Conservation (phyloP, 2,888 invertebrate genomes). For the Catocala sponsa region DNA sequence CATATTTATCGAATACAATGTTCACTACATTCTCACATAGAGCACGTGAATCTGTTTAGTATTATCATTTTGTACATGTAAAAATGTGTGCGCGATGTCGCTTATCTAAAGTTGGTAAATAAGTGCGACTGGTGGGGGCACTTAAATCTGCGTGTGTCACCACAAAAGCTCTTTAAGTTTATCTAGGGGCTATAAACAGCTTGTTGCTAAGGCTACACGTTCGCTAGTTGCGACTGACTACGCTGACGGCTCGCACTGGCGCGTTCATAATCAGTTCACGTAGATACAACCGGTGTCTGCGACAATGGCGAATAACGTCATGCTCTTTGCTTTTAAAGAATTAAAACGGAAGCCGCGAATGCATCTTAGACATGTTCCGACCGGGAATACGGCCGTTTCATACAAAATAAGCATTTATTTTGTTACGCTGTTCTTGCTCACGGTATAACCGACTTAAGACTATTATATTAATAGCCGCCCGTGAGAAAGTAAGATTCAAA, state of each 20-base stretch:
- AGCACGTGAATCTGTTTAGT: background rate
- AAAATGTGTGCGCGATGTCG: background rate
- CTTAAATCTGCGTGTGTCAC: too few relatives aligned
- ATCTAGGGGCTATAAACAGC: constrained; percentile 26
- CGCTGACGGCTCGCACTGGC: constrained; percentile 29
- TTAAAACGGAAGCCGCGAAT: constrained; percentile 72
- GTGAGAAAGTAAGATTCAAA: constrained; percentile 21
- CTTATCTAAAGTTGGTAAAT: too few relatives aligned
- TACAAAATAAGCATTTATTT: constrained; percentile 52
- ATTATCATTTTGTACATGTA: too few relatives aligned
- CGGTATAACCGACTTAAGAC: constrained; percentile 15
- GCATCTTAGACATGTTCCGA: constrained; percentile 62
- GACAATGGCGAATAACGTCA: constrained; percentile 78
- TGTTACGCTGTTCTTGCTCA: constrained; percentile 8
- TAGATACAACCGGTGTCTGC: constrained; percentile 63
- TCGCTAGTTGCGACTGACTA: constrained; percentile 32
- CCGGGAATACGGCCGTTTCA: constrained; percentile 52
- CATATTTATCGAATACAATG: constrained; percentile 13
- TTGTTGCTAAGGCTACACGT: constrained; percentile 37
- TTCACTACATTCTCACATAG: background rate
- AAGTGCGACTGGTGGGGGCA: too few relatives aligned
- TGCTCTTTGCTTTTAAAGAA: constrained; percentile 72
- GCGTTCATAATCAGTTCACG: constrained; percentile 71
- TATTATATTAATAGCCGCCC: constrained; percentile 11
- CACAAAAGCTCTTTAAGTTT: background rate